These are phyloP conservation scores for Numida meleagris DNA, from an alignment of 2,113 vertebrate species.

Conservation along the genomic window DNA sequence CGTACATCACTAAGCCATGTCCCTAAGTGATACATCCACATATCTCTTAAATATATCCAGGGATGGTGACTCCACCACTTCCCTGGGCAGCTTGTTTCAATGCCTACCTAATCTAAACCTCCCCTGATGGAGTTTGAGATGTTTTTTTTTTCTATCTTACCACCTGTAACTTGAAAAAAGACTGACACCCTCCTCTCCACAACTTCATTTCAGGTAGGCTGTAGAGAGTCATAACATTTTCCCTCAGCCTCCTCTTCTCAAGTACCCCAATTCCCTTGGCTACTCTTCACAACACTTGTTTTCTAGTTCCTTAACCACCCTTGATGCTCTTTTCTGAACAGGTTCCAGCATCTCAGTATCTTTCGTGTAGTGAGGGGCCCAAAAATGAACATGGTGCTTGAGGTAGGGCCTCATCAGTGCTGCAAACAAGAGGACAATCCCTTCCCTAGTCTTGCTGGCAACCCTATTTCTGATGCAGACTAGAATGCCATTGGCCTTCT, in stretches of 20 bases:
- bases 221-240: not conserved
- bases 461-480: not conserved
- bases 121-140: not conserved
- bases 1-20: not conserved
- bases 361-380: not conserved
- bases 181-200: no score
- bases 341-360: not conserved
- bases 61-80: not conserved
- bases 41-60: not conserved
- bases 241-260: not conserved
- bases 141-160: not conserved
- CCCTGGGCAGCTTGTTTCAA: not conserved
- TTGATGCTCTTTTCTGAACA: not conserved
- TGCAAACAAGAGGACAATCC: not conserved
- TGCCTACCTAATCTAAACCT: not conserved
- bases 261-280: not conserved
- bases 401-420: not conserved
- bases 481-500: not conserved
- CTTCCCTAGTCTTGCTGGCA: not conserved
- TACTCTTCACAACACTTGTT: not conserved
- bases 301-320: not conserved
- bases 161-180: not conserved
- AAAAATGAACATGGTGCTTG: not conserved
- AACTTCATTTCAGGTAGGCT: not conserved
- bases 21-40: not conserved